Evolutionary conservation across 2,888 invertebrate genomes (phyloP).

Genomic region (Mechanitis messenoides): DNA sequence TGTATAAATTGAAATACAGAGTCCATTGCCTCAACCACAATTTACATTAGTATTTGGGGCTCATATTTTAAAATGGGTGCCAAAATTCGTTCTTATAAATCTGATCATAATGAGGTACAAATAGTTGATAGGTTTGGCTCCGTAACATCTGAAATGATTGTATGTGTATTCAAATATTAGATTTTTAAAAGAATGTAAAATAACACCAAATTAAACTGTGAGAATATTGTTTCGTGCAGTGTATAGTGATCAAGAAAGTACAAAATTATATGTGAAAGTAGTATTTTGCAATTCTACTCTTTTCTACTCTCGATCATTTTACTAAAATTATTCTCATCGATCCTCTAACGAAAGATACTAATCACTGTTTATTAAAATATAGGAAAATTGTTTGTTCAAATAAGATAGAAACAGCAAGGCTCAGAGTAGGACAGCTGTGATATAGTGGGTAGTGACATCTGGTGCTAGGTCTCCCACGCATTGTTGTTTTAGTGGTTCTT

Average conservation of each 20-base stretch:
- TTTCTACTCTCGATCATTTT: too few relatives aligned
- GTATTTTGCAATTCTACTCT: slow-evolving; percentile 15
- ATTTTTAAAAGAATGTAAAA: slow-evolving; percentile 20
- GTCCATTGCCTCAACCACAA: slow-evolving; percentile 28
- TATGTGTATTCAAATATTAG: slow-evolving; percentile 8
- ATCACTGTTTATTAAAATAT: not conserved
- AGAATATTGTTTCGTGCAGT: slow-evolving; percentile 13
- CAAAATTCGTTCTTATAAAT: too few relatives aligned
- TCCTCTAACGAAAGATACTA: not conserved
- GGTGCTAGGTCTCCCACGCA: slow-evolving; percentile 70
- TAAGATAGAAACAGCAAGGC: slow-evolving; percentile 11
- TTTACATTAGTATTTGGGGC: slow-evolving; percentile 30
- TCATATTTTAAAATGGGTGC: slow-evolving; percentile 23
- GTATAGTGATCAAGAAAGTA: slow-evolving; percentile 63
- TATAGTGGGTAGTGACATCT: slow-evolving; percentile 44
- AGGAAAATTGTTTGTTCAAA: not conserved
- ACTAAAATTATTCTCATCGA: slow-evolving; percentile 1
- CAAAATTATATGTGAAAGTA: slow-evolving; percentile 57
- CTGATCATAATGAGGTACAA: slow-evolving; percentile 26
- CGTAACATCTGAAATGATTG: slow-evolving; percentile 31
- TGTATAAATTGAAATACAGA: not conserved
- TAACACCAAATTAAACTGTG: slow-evolving; percentile 31
- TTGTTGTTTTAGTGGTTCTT: slow-evolving; percentile 66
- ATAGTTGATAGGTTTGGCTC: slow-evolving; percentile 10
- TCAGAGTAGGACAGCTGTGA: slow-evolving; percentile 43